Base-by-base conservation (phyloP, 2,888 invertebrate species). In the Eurytoma californica region DNA sequence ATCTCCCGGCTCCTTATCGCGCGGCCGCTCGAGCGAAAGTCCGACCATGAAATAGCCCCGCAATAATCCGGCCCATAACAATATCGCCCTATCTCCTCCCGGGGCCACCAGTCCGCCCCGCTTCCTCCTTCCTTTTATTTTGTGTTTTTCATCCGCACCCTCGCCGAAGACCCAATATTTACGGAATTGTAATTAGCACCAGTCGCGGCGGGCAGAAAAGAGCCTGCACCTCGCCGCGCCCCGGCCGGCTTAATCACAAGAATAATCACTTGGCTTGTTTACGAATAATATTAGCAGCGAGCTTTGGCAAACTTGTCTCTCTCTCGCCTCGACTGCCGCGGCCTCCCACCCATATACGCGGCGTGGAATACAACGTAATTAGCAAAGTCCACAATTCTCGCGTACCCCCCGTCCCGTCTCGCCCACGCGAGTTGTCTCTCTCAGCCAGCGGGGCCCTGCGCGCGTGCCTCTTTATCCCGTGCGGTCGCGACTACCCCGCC, bases 351-450 rank as follows among this genome's bases (percentile, higher is more conserved):
- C 72, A 79, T 81, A 80, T 74, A 78, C 77, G 80, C 73, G 80
- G 80, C 82, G 81, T 75, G 82, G 78, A 83, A 84, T 81, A 81
- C 77, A 84, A 83, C 82, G 82, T 84, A 84, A 84, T 84, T 84
- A 84, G 83, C 77, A 83, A 83, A 84, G 83, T 84, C 83, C 82
- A 83, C 84, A 83, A 82, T 83, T 82, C 83, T 82, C 81, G 73
- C 72, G 74, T 72, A 78, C 76, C 77, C 77, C 68, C 67, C 39
- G 72, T 77, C 80, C 66, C 72, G 20, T 51, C 49, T 47, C 14
- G 16, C 67, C 20, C 47, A 14, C 16, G 9, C 30, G 63, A 30
- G 47, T 60, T 74, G 39, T 60, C 74, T 49, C 7, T 30, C 57
- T 53, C 51, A 16, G 3, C 51, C 66, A 24, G 30, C 47, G 67